Evolutionary conservation across 2,888 invertebrate genomes (phyloP).

Genomic region (Fabriciana adippe): DNA sequence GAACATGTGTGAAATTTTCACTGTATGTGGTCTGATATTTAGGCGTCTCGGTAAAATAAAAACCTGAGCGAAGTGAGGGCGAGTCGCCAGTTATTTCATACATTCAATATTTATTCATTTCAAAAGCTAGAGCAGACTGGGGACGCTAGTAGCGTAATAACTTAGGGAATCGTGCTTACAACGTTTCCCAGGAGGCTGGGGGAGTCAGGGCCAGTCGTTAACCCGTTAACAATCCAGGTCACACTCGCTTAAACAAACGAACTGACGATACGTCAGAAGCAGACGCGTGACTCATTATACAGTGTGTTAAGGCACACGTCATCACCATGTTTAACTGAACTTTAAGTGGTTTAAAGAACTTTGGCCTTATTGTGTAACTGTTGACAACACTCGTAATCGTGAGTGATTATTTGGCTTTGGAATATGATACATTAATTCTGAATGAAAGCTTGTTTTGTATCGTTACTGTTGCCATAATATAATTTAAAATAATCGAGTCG

Average conservation of each 20-base stretch:
- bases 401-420: conserved; percentile 30
- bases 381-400: conserved; percentile 34
- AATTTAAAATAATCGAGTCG: neutral
- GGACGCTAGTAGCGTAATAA: conserved; percentile 9
- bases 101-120: too few relatives aligned
- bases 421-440: conserved; percentile 24
- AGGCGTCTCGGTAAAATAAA: too few relatives aligned
- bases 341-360: conserved; percentile 36
- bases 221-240: conserved; percentile 71
- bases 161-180: conserved; percentile 53
- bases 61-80: too few relatives aligned
- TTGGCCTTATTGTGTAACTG: conserved; percentile 36
- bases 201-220: conserved; percentile 72
- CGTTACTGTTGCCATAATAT: neutral
- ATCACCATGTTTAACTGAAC: conserved; percentile 36
- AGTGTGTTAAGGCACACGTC: conserved; percentile 33
- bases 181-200: conserved; percentile 55
- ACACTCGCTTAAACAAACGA: conserved; percentile 63
- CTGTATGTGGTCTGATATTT: neutral
- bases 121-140: neutral
- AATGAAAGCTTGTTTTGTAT: conserved; percentile 16
- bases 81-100: too few relatives aligned
- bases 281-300: conserved; percentile 59
- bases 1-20: neutral
- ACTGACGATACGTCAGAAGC: conserved; percentile 49